A percentile compares a stretch with the other conserved stretches of the same genome.
phyloP scores from a whole-genome alignment of 2,797 vertebrate genomes.

The Perodicticus potto region DNA sequence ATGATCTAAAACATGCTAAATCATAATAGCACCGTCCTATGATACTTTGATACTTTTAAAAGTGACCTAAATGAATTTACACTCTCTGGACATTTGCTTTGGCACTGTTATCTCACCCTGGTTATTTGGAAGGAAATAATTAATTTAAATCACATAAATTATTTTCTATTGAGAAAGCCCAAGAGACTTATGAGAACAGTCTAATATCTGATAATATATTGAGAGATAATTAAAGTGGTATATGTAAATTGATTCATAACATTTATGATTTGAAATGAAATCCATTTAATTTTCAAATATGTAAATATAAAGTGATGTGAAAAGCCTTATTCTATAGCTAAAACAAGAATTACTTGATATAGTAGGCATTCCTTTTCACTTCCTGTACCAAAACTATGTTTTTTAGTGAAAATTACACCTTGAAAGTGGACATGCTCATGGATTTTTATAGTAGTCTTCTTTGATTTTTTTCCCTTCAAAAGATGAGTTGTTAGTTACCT shows the following conservation, averaged over 20 bases:
- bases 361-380: slow-evolving; percentile 22
- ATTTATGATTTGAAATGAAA: slow-evolving; percentile 56
- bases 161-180: neutral
- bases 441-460: slow-evolving; percentile 4
- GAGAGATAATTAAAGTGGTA: slow-evolving; percentile 37
- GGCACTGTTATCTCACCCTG: neutral
- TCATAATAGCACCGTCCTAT: neutral
- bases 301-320: neutral
- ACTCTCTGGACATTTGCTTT: neutral
- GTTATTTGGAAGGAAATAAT: slow-evolving; percentile 3
- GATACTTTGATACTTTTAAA: neutral
- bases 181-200: slow-evolving; percentile 38
- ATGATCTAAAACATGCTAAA: neutral
- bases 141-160: slow-evolving; percentile 50
- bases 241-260: slow-evolving; percentile 47
- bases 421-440: slow-evolving; percentile 26
- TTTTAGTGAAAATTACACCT: slow-evolving; percentile 3
- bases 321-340: neutral
- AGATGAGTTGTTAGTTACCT: neutral
- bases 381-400: slow-evolving; percentile 14
- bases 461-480: slow-evolving; percentile 50
- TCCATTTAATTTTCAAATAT: slow-evolving; percentile 22
- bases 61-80: neutral
- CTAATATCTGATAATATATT: slow-evolving; percentile 30
- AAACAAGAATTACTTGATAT: slow-evolving; percentile 19